Conservation (phyloP, 2,797 vertebrate species). For the Chelon auratus region DNA sequence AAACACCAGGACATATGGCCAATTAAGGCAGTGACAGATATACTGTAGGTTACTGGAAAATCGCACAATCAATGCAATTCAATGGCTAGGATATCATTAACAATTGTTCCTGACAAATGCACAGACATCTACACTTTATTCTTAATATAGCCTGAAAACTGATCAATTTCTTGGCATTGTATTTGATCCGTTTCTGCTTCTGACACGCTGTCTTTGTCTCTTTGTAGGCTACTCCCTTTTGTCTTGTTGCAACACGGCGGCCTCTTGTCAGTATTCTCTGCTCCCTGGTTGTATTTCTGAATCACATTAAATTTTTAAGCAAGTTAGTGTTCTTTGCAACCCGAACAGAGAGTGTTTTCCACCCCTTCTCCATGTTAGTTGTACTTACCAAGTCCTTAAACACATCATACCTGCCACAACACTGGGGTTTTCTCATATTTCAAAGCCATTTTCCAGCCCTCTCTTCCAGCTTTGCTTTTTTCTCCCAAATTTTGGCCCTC, state of each 20-base stretch:
- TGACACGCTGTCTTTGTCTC: neutral
- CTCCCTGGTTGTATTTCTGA: conserved; percentile 2
- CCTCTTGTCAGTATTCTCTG: neutral
- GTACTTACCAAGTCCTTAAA: neutral
- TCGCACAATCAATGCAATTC: conserved; percentile 32
- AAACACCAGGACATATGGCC: conserved; percentile 75
- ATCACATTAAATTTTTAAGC: conserved; percentile 21
- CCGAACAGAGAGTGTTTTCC: neutral
- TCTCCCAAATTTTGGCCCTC: too few relatives aligned
- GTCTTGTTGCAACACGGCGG: neutral
- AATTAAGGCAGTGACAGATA: conserved; percentile 67
- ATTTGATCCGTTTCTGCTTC: neutral
- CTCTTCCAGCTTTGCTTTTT: too few relatives aligned
- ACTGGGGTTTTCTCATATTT: too few relatives aligned
- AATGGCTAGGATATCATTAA: conserved; percentile 24
- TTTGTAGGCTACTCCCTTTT: neutral
- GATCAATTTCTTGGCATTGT: neutral
- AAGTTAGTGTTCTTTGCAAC: conserved; percentile 1
- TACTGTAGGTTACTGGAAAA: conserved; percentile 30
- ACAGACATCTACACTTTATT: neutral
- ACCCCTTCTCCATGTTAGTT: neutral
- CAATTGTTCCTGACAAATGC: neutral
- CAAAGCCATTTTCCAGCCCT: too few relatives aligned
- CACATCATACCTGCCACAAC: neutral
- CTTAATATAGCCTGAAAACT: neutral